Conservation (phyloP, 2,113 vertebrate species). For the Redunca redunca region DNA sequence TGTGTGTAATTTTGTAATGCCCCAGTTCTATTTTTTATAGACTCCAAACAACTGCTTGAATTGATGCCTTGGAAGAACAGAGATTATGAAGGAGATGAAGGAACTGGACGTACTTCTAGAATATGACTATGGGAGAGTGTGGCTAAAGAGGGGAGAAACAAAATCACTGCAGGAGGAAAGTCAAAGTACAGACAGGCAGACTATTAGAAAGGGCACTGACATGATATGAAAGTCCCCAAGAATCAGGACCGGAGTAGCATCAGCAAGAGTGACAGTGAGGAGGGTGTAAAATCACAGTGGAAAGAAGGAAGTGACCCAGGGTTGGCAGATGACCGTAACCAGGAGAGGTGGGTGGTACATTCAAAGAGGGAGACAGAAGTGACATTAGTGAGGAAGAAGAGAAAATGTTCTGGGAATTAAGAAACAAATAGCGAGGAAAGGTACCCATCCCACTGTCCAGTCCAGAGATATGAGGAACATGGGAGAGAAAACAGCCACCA, state of each 20-base stretch:
- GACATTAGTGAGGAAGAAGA: background rate
- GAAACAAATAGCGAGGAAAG: background rate
- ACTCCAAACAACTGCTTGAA: constrained; percentile 1
- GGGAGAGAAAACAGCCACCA: background rate
- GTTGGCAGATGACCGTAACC: background rate
- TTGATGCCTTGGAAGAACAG: background rate
- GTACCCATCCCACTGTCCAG: background rate
- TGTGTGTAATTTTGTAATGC: background rate
- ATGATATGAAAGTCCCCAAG: background rate
- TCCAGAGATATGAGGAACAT: background rate
- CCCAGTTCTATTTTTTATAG: background rate
- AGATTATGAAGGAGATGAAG: constrained; percentile 6
- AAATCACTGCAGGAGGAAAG: background rate
- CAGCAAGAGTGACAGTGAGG: background rate
- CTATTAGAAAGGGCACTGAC: background rate
- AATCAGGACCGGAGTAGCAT: background rate
- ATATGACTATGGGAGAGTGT: background rate
- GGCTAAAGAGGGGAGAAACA: background rate
- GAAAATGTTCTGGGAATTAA: background rate
- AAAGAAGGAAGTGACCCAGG: background rate
- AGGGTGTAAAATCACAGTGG: background rate
- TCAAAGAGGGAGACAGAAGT: background rate
- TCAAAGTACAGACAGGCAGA: constrained; percentile 3
- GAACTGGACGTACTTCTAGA: background rate
- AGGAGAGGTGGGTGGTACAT: background rate